A percentile compares a stretch with the other conserved stretches of the same genome.
These are phyloP conservation scores for Phenacoccus solenopsis DNA, from an alignment of 1,140 invertebrate species.

Conservation along the genomic window DNA sequence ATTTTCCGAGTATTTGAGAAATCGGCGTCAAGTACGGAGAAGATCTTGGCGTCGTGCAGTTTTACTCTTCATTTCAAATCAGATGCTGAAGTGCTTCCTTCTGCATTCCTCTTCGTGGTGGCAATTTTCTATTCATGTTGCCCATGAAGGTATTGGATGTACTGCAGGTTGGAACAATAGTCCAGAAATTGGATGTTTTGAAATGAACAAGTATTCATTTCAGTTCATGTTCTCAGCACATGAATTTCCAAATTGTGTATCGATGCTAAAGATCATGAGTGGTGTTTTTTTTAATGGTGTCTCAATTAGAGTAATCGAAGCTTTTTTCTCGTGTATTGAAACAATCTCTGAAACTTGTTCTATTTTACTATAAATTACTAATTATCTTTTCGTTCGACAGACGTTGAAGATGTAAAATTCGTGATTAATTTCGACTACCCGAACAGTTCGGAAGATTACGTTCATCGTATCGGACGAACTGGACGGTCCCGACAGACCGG, in stretches of 20 bases:
- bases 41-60: too few species aligned
- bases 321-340: background rate
- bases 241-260: background rate
- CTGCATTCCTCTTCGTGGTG: too few species aligned
- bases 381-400: conserved; percentile 27
- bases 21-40: too few species aligned
- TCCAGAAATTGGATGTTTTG: background rate
- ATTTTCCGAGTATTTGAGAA: background rate
- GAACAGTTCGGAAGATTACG: conserved; percentile 95
- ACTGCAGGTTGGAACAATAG: background rate
- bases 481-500: conserved; percentile 78
- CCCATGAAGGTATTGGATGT: background rate
- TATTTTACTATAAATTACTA: background rate
- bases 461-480: conserved; percentile 94
- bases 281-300: background rate
- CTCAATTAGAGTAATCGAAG: background rate
- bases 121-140: too few species aligned
- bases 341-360: background rate
- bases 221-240: background rate
- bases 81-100: too few species aligned
- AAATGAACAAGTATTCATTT: background rate
- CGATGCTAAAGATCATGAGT: background rate
- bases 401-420: conserved; percentile 96
- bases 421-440: conserved; percentile 99
- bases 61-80: too few species aligned